Evolutionary conservation across 2,113 vertebrate genomes (phyloP).

Genomic region (Mugil cephalus): DNA sequence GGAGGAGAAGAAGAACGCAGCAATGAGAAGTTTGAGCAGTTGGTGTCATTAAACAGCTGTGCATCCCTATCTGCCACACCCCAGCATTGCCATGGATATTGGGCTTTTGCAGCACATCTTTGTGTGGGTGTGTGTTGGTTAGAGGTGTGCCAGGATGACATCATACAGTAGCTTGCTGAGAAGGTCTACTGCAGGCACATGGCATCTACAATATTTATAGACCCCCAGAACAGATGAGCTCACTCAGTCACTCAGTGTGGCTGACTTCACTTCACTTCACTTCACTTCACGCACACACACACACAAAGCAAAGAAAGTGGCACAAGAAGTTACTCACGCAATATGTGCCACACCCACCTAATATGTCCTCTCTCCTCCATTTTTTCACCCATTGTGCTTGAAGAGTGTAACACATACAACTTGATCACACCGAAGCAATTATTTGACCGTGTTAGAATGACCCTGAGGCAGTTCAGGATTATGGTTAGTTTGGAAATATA

Average conservation of each 20-base stretch:
- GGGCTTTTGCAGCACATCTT: slow-evolving; percentile 62
- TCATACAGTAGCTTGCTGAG: slow-evolving; percentile 76
- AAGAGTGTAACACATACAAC: not conserved
- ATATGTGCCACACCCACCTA: slow-evolving; percentile 62
- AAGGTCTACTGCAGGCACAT: slow-evolving; percentile 76
- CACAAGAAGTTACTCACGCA: slow-evolving; percentile 72
- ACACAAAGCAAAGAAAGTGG: slow-evolving; percentile 54
- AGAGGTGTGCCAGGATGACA: slow-evolving; percentile 77
- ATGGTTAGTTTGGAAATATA: slow-evolving; percentile 17
- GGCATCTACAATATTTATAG: slow-evolving; percentile 84
- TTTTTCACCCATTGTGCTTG: slow-evolving; percentile 23
- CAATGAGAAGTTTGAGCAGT: slow-evolving; percentile 17
- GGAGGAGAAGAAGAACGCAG: not conserved
- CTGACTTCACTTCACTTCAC: slow-evolving; percentile 47
- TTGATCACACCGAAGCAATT: slow-evolving; percentile 6
- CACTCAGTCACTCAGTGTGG: slow-evolving; percentile 75
- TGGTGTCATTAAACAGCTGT: slow-evolving; percentile 44
- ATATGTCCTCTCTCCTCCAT: slow-evolving; percentile 26
- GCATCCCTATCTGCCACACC: slow-evolving; percentile 62
- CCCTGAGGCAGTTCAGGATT: slow-evolving; percentile 17
- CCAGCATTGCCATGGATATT: slow-evolving; percentile 71
- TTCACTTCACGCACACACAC: slow-evolving; percentile 25
- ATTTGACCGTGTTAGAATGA: slow-evolving; percentile 9
- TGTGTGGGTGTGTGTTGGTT: slow-evolving; percentile 32
- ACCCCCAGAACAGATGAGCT: slow-evolving; percentile 79